These are phyloP conservation scores for Porites cylindrica DNA, from an alignment of 92 coral and sea anemone genomes.

Conservation along the genomic window DNA sequence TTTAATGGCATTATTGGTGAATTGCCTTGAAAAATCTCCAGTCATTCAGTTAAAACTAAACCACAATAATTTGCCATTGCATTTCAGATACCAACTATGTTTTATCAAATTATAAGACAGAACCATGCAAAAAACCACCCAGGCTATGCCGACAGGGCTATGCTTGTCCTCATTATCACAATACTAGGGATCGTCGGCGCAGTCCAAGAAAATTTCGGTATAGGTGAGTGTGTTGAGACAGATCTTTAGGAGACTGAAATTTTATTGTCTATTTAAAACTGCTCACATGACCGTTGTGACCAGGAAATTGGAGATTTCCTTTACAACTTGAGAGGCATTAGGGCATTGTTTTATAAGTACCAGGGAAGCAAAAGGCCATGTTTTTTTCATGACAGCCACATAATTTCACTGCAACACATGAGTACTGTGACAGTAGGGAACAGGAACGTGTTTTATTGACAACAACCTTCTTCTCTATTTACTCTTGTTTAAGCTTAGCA, in stretches of 20 bases:
- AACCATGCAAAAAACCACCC: conserved; percentile 98
- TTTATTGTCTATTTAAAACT: too few species aligned
- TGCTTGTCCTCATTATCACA: conserved; percentile 99
- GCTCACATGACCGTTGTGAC: background rate
- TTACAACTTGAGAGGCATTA: too few species aligned
- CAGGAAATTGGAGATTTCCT: background rate
- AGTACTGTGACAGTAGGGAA: too few species aligned
- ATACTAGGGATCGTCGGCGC: conserved; percentile 96
- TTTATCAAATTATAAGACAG: conserved; percentile 97
- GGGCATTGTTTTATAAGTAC: too few species aligned
- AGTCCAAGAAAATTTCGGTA: conserved; percentile 99
- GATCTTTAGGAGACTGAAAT: background rate
- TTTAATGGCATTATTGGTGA: background rate
- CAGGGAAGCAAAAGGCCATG: too few species aligned
- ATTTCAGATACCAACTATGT: conserved; percentile 95
- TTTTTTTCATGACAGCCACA: too few species aligned
- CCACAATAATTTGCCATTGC: background rate
- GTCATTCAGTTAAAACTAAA: background rate
- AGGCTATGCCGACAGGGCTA: conserved; percentile 98
- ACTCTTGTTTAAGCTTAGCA: too few species aligned
- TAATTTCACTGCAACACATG: too few species aligned
- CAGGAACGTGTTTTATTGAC: too few species aligned
- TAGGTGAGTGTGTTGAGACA: conserved; percentile 68
- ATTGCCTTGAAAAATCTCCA: background rate
- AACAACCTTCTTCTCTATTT: too few species aligned